Evolutionary conservation across 2,888 invertebrate species (phyloP), one percentile per base, ranked within the genome.

Genomic region (Tryphoninae sp.): DNA sequence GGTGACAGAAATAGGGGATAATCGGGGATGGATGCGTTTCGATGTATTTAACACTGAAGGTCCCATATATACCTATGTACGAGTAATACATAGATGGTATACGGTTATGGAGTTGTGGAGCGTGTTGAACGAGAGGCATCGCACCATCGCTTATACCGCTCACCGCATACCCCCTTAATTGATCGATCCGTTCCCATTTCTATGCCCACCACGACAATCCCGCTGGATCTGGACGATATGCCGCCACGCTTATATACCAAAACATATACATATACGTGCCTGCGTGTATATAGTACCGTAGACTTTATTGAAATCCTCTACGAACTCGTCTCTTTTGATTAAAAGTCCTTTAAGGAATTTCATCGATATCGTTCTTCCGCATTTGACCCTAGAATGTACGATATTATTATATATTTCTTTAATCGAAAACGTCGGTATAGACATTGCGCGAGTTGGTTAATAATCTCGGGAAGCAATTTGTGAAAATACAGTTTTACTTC

Each of bases 151-250:
- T 55, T 55, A 55, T 55, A 55, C 19, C 55, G 55, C 55, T 16
- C 49, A 33, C 68, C 49, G 68, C 68, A n/a, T 68, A 68, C 67
- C 76, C 68, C 68, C 61, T 76, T 76, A 76, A 76, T 76, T 68
- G 76, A 76, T 76, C 76, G 76, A 76, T 68, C 76, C 76, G 68
- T 61, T 76, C 76, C 68, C 76, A 76, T 76, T 76, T 76, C 76
- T 53, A 53, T 49, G 40, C 49, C 26, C 51, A 61, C 55, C 55
- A 16, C 55, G 6, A 55, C n/a, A 16, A 55, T 55, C 55, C 19
- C 6, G 7, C 55, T 55, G 55, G 55, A 55, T 55, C 55, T 55
- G n/a, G 2, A 55, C 19, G 55, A 55, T 55, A 55, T 55, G 45
- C 45, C 13, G 13, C 45, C 45, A 3, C 45, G 13, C 13, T 13